Evolutionary conservation across 2,888 invertebrate species (phyloP).

Genomic region (Eugnorisma glareosa): DNA sequence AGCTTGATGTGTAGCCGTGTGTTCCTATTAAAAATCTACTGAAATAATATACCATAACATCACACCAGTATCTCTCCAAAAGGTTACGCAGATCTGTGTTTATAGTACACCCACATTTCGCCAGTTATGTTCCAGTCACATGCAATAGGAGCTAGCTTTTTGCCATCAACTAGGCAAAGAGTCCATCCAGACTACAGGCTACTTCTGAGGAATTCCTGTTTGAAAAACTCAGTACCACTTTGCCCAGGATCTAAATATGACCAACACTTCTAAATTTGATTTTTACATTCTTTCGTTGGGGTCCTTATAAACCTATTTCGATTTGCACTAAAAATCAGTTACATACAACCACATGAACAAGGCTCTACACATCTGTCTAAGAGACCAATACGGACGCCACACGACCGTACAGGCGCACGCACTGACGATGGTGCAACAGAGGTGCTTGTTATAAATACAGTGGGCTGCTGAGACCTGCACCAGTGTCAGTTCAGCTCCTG

Average conservation of each 20-base stretch:
- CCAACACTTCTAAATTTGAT: neutral
- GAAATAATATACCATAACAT: neutral
- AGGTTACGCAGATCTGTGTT: neutral
- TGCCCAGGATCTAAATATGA: neutral
- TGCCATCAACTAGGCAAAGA: neutral
- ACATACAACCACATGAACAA: neutral
- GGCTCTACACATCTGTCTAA: conserved; percentile 20
- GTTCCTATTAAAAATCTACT: neutral
- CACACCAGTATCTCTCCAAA: neutral
- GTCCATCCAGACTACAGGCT: neutral
- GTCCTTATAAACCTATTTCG: neutral
- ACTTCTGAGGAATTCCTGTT: neutral
- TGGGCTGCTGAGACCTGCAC: conserved; percentile 68
- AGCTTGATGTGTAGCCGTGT: too few species aligned
- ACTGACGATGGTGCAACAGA: conserved; percentile 77
- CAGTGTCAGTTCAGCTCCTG: conserved; percentile 89
- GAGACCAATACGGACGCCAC: conserved; percentile 21
- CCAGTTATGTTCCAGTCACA: neutral
- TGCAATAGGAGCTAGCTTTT: neutral
- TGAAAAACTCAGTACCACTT: neutral
- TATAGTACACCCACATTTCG: neutral
- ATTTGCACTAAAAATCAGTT: neutral
- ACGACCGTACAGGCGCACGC: conserved; percentile 49
- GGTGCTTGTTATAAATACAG: conserved; percentile 84
- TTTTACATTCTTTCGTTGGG: neutral